Evolutionary conservation across 2,797 vertebrate species (phyloP).

Genomic region (Denticeps clupeoides): DNA sequence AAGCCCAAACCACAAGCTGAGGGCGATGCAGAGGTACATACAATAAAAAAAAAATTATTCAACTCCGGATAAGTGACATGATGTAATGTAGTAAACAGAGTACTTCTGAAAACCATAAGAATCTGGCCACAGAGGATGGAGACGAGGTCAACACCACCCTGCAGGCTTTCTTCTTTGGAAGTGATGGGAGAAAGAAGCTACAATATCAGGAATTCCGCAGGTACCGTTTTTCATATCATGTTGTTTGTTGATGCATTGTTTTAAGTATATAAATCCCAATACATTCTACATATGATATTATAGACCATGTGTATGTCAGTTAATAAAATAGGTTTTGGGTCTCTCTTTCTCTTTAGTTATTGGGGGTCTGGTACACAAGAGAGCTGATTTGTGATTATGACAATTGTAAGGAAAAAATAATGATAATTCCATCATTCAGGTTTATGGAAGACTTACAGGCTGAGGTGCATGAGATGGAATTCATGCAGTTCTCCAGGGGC

Average conservation of each 20-base stretch:
- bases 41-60: neutral
- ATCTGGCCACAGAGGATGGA: slow-evolving; percentile 42
- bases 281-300: too few relatives aligned
- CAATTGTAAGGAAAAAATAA: too few relatives aligned
- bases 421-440: too few relatives aligned
- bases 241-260: neutral
- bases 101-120: too few relatives aligned
- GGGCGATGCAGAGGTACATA: slow-evolving; percentile 39
- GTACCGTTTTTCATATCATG: too few relatives aligned
- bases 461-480: slow-evolving; percentile 95
- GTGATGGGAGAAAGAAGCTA: slow-evolving; percentile 73
- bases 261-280: too few relatives aligned
- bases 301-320: too few relatives aligned
- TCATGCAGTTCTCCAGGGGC: slow-evolving; percentile 88
- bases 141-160: slow-evolving; percentile 70
- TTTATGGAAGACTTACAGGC: slow-evolving; percentile 94
- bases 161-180: slow-evolving; percentile 85
- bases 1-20: slow-evolving; percentile 49
- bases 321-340: too few relatives aligned
- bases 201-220: slow-evolving; percentile 77
- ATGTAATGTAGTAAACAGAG: slow-evolving; percentile 41
- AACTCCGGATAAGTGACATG: neutral
- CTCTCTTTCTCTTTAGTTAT: too few relatives aligned
- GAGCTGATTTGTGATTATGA: neutral
- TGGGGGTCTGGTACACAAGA: too few relatives aligned